Evolutionary conservation across 2,113 vertebrate genomes (phyloP), one percentile per base, ranked within the genome.

Genomic region (Pagrus major): DNA sequence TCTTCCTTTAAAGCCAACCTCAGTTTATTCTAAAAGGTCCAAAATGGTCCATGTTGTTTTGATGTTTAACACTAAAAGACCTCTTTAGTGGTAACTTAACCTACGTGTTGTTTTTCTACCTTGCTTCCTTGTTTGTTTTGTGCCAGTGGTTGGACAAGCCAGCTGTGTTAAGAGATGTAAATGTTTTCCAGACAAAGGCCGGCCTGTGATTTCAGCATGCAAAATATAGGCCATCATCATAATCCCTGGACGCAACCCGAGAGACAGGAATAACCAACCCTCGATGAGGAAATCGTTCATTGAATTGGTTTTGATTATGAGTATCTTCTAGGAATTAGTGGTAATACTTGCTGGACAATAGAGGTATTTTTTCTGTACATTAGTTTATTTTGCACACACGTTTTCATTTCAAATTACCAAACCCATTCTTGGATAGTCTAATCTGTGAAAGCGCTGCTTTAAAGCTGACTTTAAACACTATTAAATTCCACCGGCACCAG

Each of bases 101-200:
- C 88, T 90, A 58, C 6, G 46, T 31, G 81, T 90, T 91, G 84
- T 93, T 90, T 91, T 90, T 91, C 86, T 89, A 84, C 64, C 65
- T 65, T 39, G 67, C 84, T 88, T 84, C 82, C 80, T 85, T 93
- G 92, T 95, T 94, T 92, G 79, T 85, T 93, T 91, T 90, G 91
- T 73, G 71, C 87, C 88, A 86, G 88, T 86, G 86, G 84, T 92
- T 91, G 93, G 70, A 71, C 68, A 52, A 86, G 88, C 89, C 92
- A 94, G 92, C 92, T 94, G 93, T 93, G 93, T 94, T 91, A 90
- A 92, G 91, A 89, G 88, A 95, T 95, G 95, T 92, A 95, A 95
- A 95, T 95, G 65, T 74, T 84, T 74, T 87, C 71, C 83, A 86
- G 79, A 90, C 77, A 81, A 86, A 90, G 78, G 78, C 88, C 52